Evolutionary conservation across 1,140 invertebrate genomes (phyloP).

Genomic region (Acromyrmex echinatior): DNA sequence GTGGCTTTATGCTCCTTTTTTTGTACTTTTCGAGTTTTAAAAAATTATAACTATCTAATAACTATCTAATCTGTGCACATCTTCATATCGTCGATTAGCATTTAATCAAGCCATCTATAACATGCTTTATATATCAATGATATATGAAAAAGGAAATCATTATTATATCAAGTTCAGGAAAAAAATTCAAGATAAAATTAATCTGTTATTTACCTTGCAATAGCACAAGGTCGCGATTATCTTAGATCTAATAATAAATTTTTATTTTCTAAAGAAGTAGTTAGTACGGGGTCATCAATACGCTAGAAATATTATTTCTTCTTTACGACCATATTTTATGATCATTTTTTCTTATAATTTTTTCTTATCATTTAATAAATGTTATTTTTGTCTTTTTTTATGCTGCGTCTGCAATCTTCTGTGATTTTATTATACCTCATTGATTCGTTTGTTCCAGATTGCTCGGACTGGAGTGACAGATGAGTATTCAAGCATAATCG

Average conservation of each 20-base stretch:
- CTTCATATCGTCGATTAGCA: too few relatives aligned
- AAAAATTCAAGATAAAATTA: neutral
- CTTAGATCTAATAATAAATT: neutral
- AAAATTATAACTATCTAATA: too few relatives aligned
- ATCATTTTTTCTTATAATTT: too few relatives aligned
- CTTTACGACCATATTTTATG: neutral
- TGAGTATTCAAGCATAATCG: constrained; percentile 40
- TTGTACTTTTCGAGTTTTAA: too few relatives aligned
- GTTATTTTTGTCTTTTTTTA: neutral
- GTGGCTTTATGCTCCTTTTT: too few relatives aligned
- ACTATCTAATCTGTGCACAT: too few relatives aligned
- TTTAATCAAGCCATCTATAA: too few relatives aligned
- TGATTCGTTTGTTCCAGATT: neutral
- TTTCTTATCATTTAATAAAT: neutral
- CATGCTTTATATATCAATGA: neutral
- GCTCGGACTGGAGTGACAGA: neutral
- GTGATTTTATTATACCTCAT: neutral
- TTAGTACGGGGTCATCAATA: too few relatives aligned
- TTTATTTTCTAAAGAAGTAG: neutral
- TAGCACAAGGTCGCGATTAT: neutral
- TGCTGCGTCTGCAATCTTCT: neutral
- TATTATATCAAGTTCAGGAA: too few relatives aligned
- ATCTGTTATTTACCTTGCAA: neutral
- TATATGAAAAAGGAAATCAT: neutral
- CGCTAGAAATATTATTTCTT: neutral